Percentiles rank a stretch among this genome's conserved stretches.
Conservation (phyloP, 2,797 vertebrate species). For the Huso huso region DNA sequence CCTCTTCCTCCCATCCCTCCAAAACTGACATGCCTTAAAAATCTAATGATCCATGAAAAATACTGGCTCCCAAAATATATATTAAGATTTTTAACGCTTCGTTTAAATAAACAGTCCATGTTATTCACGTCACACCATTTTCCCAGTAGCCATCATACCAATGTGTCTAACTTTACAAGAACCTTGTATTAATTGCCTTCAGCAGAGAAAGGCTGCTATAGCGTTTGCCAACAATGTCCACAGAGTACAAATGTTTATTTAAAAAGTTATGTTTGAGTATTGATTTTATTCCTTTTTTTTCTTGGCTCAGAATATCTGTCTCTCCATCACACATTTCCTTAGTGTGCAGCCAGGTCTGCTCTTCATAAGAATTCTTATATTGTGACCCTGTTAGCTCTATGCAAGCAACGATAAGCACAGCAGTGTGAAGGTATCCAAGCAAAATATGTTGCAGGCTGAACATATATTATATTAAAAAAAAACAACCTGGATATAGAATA, state of each 20-base stretch:
- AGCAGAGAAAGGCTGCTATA: slow-evolving; percentile 30
- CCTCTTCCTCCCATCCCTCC: slow-evolving; percentile 7
- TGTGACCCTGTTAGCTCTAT: slow-evolving; percentile 33
- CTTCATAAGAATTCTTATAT: slow-evolving; percentile 27
- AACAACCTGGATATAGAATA: slow-evolving; percentile 37
- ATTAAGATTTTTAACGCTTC: slow-evolving; percentile 23
- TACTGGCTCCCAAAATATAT: slow-evolving; percentile 19
- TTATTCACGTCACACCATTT: slow-evolving; percentile 27
- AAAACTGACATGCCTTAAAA: slow-evolving; percentile 23
- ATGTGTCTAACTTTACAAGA: slow-evolving; percentile 31
- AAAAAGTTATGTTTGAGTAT: slow-evolving; percentile 49
- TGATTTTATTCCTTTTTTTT: slow-evolving; percentile 47
- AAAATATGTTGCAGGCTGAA: slow-evolving; percentile 41
- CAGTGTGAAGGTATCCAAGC: slow-evolving; percentile 43
- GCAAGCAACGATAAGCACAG: slow-evolving; percentile 47
- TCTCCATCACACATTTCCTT: slow-evolving; percentile 17
- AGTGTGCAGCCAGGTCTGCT: slow-evolving; percentile 32
- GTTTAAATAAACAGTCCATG: slow-evolving; percentile 50
- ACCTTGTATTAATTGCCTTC: slow-evolving; percentile 43
- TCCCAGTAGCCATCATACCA: slow-evolving; percentile 32
- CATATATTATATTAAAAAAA: slow-evolving; percentile 37
- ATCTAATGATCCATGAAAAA: slow-evolving; percentile 39
- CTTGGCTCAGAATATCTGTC: slow-evolving; percentile 30
- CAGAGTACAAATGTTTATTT: slow-evolving; percentile 48
- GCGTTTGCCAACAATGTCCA: slow-evolving; percentile 31